Evolutionary conservation across 2,113 vertebrate species (phyloP), one percentile per base, ranked within the genome.

Genomic region (Perca schrenkii): DNA sequence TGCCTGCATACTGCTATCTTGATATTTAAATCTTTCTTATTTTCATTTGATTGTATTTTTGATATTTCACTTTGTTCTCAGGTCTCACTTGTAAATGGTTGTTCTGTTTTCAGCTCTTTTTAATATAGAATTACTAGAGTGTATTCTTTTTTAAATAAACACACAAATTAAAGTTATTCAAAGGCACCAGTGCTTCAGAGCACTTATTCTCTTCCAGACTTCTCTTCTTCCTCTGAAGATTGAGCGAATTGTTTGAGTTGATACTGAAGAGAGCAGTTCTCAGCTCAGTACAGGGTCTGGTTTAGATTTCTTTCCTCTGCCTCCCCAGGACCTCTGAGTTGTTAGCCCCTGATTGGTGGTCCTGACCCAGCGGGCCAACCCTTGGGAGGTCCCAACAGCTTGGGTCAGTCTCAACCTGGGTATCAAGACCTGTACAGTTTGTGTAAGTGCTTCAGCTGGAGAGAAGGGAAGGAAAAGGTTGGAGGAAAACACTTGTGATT

Each of bases 281-380:
- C 34, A 3, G 22, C 49, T 53, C 12, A 16, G 49, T 13, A 5
- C 13, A 43, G 49, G 15, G 40, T 69, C 68, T 83, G 62, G 15
- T 78, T 86, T 60, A 16, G 34, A 81, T 77, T 43, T 53, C 58
- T 25, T n/a, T 52, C 58, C 36, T 21, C 43, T 62, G 21, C 61
- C 62, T 76, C 87, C 56, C 49, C 12, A 52, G 56, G 78, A 63
- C 63, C 58, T 77, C 58, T 28, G 74, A 76, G 74, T 63, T 64
- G 43, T 85, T 90, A 82, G 54, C 70, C 69, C 58, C 60, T 16
- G 69, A 70, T 31, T 36, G 52, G 85, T 82, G 77, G 65, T 86
- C 68, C 62, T 77, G 84, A 86, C 78, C 78, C 22, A 19, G 54
- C 11, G 14, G 31, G 43, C 25, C 28, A 34, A 49, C 49, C 54